phyloP scores from a whole-genome alignment of 2,113 vertebrate species.

The Craseonycteris thonglongyai region DNA sequence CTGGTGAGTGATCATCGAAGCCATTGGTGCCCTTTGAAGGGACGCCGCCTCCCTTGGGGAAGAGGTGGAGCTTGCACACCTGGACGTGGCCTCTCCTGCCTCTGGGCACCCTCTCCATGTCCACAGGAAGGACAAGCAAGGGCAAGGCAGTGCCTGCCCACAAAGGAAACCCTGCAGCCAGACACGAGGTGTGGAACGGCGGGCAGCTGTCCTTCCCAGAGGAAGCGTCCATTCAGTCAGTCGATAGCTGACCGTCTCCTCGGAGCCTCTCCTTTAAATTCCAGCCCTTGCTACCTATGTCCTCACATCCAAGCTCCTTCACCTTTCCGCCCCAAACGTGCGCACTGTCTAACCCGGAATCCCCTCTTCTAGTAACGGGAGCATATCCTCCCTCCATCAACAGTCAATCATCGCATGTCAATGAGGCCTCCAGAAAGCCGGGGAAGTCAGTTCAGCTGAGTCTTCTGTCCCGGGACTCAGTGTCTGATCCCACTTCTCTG shows the following conservation, averaged over 20 bases:
- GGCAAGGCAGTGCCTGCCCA: not conserved
- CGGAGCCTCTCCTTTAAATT: not conserved
- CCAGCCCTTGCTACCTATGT: not conserved
- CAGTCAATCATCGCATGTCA: not conserved
- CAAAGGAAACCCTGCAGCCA: not conserved
- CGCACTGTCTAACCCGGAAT: too few relatives aligned
- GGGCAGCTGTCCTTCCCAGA: not conserved
- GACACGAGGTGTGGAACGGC: not conserved
- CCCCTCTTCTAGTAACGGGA: not conserved
- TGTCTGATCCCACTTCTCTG: not conserved
- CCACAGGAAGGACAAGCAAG: not conserved
- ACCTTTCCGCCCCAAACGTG: not conserved
- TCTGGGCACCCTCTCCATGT: not conserved
- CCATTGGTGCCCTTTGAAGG: not conserved
- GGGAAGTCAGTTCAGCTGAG: not conserved
- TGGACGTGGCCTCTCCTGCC: not conserved
- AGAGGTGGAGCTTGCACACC: not conserved
- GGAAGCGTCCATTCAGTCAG: not conserved
- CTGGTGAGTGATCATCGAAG: conserved; percentile 39
- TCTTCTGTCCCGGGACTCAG: not conserved
- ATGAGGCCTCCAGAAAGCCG: not conserved
- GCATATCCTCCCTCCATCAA: not conserved
- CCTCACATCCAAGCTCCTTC: not conserved
- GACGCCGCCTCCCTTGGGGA: not conserved
- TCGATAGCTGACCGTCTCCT: not conserved